Conservation (phyloP, 2,113 vertebrate genomes). For the Scartelaos histophorus region DNA sequence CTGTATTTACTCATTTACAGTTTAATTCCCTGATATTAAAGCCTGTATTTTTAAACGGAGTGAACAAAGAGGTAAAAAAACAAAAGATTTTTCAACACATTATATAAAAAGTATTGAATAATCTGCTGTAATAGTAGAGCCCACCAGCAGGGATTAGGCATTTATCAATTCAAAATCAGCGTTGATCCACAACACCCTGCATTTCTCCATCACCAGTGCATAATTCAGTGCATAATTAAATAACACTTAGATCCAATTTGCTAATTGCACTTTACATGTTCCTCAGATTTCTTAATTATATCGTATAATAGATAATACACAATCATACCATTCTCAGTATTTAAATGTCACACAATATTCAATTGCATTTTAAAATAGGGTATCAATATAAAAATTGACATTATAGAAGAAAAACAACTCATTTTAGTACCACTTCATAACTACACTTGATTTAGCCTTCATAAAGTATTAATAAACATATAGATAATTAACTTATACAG, state of each 20-base stretch:
- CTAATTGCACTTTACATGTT: slow-evolving; percentile 61
- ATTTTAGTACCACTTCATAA: no score
- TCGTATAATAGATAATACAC: background rate
- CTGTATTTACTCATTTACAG: slow-evolving; percentile 24
- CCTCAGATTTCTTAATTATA: background rate
- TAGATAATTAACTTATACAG: no score
- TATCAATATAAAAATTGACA: slow-evolving; percentile 15
- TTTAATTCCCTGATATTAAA: slow-evolving; percentile 28
- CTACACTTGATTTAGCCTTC: no score
- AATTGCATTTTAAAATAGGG: slow-evolving; percentile 8
- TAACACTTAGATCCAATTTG: slow-evolving; percentile 2
- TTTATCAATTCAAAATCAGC: slow-evolving; percentile 29
- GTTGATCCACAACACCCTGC: slow-evolving; percentile 28
- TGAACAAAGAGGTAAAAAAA: background rate
- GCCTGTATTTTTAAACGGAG: background rate
- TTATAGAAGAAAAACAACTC: background rate
- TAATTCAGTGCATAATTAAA: background rate
- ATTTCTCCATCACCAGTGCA: background rate
- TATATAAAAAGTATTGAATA: background rate
- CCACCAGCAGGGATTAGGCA: slow-evolving; percentile 51
- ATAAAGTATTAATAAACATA: no score
- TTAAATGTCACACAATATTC: slow-evolving; percentile 7
- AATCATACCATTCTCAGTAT: slow-evolving; percentile 16
- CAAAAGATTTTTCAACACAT: slow-evolving; percentile 4
- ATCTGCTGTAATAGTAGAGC: slow-evolving; percentile 15